phyloP scores from a whole-genome alignment of 2,113 vertebrate species.

The Dendrocopos noguchii region DNA sequence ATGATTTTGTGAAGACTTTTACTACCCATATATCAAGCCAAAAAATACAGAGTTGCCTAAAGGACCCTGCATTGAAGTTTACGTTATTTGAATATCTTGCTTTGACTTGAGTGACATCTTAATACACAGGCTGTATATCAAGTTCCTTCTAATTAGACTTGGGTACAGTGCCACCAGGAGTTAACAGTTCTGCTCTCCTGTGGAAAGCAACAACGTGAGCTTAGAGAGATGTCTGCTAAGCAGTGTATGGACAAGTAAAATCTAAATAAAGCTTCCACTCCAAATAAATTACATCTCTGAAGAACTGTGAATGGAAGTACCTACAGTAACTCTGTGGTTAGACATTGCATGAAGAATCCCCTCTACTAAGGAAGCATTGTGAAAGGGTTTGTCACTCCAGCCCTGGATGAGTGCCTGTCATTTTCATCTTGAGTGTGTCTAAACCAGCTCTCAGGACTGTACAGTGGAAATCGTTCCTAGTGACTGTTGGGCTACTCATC shows the following conservation, averaged over 20 bases:
- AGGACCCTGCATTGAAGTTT: background rate
- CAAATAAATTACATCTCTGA: slow-evolving; percentile 30
- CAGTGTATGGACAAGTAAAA: slow-evolving; percentile 31
- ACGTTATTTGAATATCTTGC: background rate
- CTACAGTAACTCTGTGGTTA: slow-evolving; percentile 35
- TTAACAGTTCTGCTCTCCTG: slow-evolving; percentile 33
- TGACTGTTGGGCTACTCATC: slow-evolving; percentile 30
- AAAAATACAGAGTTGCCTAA: background rate
- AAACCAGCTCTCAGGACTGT: slow-evolving; percentile 1
- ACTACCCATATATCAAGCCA: background rate
- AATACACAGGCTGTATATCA: background rate
- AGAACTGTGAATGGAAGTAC: slow-evolving; percentile 32
- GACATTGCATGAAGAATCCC: slow-evolving; percentile 40
- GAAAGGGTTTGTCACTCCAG: slow-evolving; percentile 45
- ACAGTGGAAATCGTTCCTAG: background rate
- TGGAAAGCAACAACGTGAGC: slow-evolving; percentile 43
- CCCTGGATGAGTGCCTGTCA: slow-evolving; percentile 44
- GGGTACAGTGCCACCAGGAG: slow-evolving; percentile 13
- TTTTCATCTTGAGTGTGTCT: background rate
- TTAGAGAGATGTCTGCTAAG: slow-evolving; percentile 44
- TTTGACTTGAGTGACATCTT: background rate
- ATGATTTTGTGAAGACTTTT: background rate
- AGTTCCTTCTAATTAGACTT: slow-evolving; percentile 45
- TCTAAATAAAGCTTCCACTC: slow-evolving; percentile 51
- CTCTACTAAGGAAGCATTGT: background rate